phyloP scores from a whole-genome alignment of 2,113 vertebrate genomes.

The Nibea albiflora region DNA sequence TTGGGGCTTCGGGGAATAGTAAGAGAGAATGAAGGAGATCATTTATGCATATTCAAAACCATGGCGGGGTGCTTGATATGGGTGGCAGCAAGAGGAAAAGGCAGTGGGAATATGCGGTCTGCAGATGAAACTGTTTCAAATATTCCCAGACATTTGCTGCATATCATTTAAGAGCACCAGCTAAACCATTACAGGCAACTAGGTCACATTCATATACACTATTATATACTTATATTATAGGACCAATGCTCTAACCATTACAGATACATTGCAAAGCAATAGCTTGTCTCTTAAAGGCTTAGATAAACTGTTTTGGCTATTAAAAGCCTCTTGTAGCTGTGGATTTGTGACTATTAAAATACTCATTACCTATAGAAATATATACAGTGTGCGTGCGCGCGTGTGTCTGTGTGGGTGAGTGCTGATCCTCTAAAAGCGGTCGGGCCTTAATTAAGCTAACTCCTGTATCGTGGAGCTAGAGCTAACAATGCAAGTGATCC shows the following conservation, averaged over 20 bases:
- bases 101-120: background rate
- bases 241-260: background rate
- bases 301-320: background rate
- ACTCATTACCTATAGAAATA: slow-evolving; percentile 19
- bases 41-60: background rate
- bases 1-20: background rate
- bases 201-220: background rate
- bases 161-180: background rate
- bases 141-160: background rate
- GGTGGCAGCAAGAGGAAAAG: background rate
- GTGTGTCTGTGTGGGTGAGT: background rate
- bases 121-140: background rate
- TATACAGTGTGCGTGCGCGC: background rate
- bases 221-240: background rate
- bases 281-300: background rate
- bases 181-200: background rate
- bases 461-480: slow-evolving; percentile 66
- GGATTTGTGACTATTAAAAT: slow-evolving; percentile 15
- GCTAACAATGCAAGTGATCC: slow-evolving; percentile 73
- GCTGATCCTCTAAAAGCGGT: slow-evolving; percentile 64
- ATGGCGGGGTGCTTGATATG: background rate
- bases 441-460: slow-evolving; percentile 73
- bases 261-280: background rate
- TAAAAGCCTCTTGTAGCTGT: background rate
- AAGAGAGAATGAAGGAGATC: background rate